Base-by-base conservation (phyloP, 2,113 vertebrate species). In the Hippoglossus stenolepis region DNA sequence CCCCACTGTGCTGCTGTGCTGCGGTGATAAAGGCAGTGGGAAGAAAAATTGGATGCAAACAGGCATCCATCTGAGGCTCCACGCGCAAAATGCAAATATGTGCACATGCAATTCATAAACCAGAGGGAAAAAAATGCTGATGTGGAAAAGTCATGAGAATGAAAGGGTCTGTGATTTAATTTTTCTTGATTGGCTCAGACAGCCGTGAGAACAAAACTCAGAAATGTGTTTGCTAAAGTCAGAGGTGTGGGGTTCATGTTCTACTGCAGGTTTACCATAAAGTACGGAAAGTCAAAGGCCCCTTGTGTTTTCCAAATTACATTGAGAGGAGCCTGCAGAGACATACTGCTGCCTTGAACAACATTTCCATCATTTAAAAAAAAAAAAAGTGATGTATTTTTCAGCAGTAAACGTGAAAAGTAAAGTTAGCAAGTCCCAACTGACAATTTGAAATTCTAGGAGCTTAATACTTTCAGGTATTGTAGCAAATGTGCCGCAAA, bases 1-100 rank as follows among this genome's bases (percentile, higher is more conserved):
- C 43, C 5, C 51, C 11, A 13, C 65, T 43, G 77, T 49, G 82
- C 70, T 28, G 13, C 86, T 91, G 89, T 58, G 70, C 80, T 73
- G 74, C 18, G 59, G 84, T 78, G 88, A 92, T 89, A 90, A 90
- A 85, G 78, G 75, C 74, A 63, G 75, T 54, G 76, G 28, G 53
- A 78, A 75, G 49, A 87, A 70, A 65, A 68, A 85, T 65, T 81
- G 73, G 60, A 82, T 82, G 65, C 75, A 81, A 79, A 83, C 71
- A 77, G 63, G 63, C 45, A 26, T 80, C 80, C 68, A 75, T 82
- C 73, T 80, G 84, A 76, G 79, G 43, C 51, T 67, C 51, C 21
- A 71, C 65, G 65, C 31, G 31, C 31, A 1, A 73, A 53, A 63
- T 70, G 72, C 61, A 77, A 58, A 79, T 56, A 53, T 57, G 69